Percentiles rank a stretch among this genome's conserved stretches.
Evolutionary conservation across 2,113 vertebrate species (phyloP).

Genomic region (Pteropus alecto): DNA sequence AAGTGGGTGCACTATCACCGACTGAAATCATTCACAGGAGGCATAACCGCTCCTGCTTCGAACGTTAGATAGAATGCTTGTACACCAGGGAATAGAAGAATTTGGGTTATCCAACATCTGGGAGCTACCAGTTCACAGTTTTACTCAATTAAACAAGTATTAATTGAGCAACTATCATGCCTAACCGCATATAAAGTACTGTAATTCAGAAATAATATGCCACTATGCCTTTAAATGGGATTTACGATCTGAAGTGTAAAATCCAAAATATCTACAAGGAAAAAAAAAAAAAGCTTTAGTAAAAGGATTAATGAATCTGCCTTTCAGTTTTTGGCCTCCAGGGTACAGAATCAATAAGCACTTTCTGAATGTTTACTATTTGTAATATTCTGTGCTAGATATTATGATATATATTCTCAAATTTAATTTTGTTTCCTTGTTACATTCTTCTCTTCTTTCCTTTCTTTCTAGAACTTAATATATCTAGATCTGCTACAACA

Average conservation of each 20-base stretch:
- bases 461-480: not conserved
- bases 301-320: not conserved
- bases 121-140: not conserved
- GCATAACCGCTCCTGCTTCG: not conserved
- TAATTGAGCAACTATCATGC: not conserved
- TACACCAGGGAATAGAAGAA: not conserved
- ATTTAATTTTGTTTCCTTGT: not conserved
- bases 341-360: not conserved
- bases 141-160: not conserved
- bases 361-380: not conserved
- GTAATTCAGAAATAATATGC: not conserved
- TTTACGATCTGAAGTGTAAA: not conserved
- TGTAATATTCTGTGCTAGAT: not conserved
- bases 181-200: not conserved
- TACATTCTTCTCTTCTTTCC: not conserved
- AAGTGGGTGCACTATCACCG: rapidly evolving
- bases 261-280: not conserved
- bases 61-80: not conserved
- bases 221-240: not conserved
- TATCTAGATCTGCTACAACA: not conserved
- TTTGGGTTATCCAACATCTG: not conserved
- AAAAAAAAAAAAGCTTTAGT: not conserved
- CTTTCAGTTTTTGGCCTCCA: not conserved
- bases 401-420: not conserved
- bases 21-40: not conserved